Percentiles rank a stretch among this genome's conserved stretches.
These are phyloP conservation scores for Parasteatoda tepidariorum DNA, from an alignment of 1,140 invertebrate genomes.

Conservation along the genomic window DNA sequence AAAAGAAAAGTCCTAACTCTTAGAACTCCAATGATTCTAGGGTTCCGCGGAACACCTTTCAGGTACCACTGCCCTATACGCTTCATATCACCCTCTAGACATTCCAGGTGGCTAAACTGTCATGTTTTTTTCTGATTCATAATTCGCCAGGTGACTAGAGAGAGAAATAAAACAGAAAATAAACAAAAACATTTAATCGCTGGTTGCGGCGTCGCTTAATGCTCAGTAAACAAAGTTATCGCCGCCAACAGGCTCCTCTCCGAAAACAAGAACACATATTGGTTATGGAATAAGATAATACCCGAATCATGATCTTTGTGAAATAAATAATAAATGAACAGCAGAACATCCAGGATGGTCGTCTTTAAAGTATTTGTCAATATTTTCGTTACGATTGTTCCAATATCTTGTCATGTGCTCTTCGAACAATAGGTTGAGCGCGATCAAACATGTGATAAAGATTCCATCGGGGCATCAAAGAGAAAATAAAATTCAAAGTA, in stretches of 20 bases:
- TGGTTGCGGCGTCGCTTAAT: too few species aligned
- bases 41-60: too few species aligned
- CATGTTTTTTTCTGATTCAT: too few species aligned
- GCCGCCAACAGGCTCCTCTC: not conserved
- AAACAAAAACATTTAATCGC: too few species aligned
- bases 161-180: too few species aligned
- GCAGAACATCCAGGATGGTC: not conserved
- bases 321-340: not conserved
- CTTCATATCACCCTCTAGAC: too few species aligned
- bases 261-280: not conserved
- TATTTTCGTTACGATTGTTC: constrained; percentile 29
- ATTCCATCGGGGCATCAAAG: not conserved
- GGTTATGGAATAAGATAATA: not conserved
- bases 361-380: constrained; percentile 32
- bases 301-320: not conserved
- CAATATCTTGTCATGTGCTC: constrained; percentile 40
- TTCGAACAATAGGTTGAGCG: constrained; percentile 15
- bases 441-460: not conserved
- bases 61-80: too few species aligned
- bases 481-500: not conserved
- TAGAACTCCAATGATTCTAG: too few species aligned
- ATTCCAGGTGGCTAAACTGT: too few species aligned
- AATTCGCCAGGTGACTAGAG: too few species aligned
- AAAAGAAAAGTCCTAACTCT: too few species aligned
- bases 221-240: too few species aligned